phyloP scores from a whole-genome alignment of 64 coral and sea anemone species.

The Montipora capricornis region DNA sequence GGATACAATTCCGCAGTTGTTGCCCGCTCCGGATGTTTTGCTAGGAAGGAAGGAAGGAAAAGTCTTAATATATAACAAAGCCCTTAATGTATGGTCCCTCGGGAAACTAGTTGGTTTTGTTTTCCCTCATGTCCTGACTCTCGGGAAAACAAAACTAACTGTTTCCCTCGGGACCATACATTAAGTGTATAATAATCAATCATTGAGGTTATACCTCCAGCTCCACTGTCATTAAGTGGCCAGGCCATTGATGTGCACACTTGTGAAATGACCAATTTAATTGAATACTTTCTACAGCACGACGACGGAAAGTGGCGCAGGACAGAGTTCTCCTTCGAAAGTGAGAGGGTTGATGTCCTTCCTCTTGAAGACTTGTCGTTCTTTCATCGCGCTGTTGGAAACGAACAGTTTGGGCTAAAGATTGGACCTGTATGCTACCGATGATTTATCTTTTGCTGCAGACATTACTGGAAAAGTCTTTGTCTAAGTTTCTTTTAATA shows the following conservation, averaged over 20 bases:
- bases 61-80: too few relatives aligned
- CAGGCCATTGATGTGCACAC: not conserved
- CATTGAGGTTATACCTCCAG: too few relatives aligned
- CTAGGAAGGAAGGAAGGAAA: too few relatives aligned
- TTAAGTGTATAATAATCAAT: too few relatives aligned
- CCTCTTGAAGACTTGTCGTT: conserved; percentile 70
- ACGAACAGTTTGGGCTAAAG: conserved; percentile 70
- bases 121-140: too few relatives aligned
- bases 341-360: conserved; percentile 47
- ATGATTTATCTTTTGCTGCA: conserved; percentile 11
- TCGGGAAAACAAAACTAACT: too few relatives aligned
- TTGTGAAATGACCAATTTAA: not conserved
- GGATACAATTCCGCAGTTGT: too few relatives aligned
- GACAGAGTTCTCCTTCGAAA: conserved; percentile 61
- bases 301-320: conserved; percentile 81
- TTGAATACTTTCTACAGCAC: conserved; percentile 2
- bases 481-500: not conserved
- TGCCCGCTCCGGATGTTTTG: too few relatives aligned
- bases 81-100: too few relatives aligned
- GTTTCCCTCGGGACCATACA: too few relatives aligned
- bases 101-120: too few relatives aligned
- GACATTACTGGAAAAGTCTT: not conserved
- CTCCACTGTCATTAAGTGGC: not conserved
- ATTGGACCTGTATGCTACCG: conserved; percentile 73
- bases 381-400: conserved; percentile 51